Evolutionary conservation across 2,113 vertebrate species (phyloP).

Genomic region (Glaucidium brasilianum): DNA sequence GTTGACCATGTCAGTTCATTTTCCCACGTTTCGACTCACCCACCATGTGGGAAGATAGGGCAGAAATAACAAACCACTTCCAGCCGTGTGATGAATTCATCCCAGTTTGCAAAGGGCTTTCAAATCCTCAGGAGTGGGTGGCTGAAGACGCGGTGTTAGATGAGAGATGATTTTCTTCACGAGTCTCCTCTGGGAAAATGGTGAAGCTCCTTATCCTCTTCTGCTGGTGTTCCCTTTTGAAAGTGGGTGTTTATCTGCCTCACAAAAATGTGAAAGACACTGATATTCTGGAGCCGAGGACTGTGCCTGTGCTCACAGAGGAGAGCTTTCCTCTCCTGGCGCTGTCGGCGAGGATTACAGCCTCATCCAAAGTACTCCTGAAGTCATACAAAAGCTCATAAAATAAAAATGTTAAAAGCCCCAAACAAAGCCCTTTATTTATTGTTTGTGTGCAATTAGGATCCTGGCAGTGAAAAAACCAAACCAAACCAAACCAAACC

Average conservation of each 20-base stretch:
- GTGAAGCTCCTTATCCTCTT: not conserved
- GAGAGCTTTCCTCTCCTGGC: not conserved
- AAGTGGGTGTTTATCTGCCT: not conserved
- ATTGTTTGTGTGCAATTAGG: constrained; percentile 31
- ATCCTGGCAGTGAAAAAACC: not conserved
- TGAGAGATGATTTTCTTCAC: not conserved
- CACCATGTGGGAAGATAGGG: not conserved
- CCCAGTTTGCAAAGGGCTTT: not conserved
- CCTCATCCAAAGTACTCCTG: not conserved
- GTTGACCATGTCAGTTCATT: not conserved
- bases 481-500: not conserved
- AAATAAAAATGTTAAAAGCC: not conserved
- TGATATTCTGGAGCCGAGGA: not conserved
- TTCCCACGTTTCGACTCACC: not conserved
- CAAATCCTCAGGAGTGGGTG: not conserved
- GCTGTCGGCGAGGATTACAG: not conserved
- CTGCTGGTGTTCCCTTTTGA: not conserved
- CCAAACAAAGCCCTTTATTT: constrained; percentile 4
- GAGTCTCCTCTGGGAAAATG: not conserved
- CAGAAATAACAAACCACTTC: not conserved
- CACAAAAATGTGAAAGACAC: not conserved
- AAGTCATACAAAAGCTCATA: not conserved
- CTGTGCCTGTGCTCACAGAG: not conserved
- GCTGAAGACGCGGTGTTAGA: not conserved
- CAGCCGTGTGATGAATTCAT: not conserved